Percentiles rank a stretch among this genome's conserved stretches.
Evolutionary conservation across 2,113 vertebrate genomes (phyloP).

Genomic region (Nothocercus julius): DNA sequence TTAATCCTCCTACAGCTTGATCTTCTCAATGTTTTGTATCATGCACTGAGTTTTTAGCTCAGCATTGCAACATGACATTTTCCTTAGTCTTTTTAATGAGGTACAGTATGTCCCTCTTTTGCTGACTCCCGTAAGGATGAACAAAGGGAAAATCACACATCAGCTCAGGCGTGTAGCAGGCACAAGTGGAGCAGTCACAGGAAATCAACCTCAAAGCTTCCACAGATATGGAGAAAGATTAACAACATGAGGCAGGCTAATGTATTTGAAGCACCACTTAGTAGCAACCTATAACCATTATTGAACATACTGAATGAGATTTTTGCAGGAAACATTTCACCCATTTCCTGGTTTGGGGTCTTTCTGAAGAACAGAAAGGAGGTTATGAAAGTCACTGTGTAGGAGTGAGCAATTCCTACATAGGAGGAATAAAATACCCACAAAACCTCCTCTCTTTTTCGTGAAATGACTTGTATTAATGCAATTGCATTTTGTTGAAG

Average conservation of each 20-base stretch:
- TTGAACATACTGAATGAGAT: neutral
- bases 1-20: neutral
- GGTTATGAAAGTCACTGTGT: neutral
- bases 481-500: neutral
- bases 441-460: neutral
- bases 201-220: neutral
- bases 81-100: neutral
- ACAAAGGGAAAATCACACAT: neutral
- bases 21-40: neutral
- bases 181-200: neutral
- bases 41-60: neutral
- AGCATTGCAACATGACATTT: neutral
- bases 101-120: neutral
- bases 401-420: neutral
- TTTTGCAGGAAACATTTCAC: constrained; percentile 4
- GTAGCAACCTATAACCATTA: neutral
- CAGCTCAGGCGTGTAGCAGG: neutral
- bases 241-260: constrained; percentile 13
- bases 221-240: constrained; percentile 10
- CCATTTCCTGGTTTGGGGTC: neutral
- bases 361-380: neutral
- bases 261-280: constrained; percentile 4
- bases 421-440: neutral
- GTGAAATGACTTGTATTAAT: neutral
- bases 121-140: neutral